These are phyloP conservation scores for Ostrea denselamellosa DNA, from an alignment of 1,140 invertebrate species.

Conservation along the genomic window DNA sequence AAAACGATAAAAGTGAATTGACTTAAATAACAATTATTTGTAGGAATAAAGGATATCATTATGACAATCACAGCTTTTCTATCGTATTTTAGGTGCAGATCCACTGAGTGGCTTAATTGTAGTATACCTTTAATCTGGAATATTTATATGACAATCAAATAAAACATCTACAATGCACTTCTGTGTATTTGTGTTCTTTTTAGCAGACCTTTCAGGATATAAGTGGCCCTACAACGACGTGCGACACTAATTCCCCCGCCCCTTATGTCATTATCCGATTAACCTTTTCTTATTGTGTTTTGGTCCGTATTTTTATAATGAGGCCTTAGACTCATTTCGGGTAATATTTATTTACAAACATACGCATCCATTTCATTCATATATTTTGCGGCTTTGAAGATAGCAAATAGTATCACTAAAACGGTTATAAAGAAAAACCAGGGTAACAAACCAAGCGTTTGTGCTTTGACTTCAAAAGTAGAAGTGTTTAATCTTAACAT, in stretches of 20 bases:
- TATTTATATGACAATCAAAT: not conserved
- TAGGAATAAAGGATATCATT: no score
- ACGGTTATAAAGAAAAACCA: no score
- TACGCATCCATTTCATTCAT: not conserved
- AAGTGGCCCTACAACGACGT: slow-evolving; percentile 4
- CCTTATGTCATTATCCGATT: slow-evolving; percentile 32
- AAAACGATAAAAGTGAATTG: no score
- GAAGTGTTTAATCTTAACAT: no score
- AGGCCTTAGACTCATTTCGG: slow-evolving; percentile 9
- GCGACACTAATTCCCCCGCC: slow-evolving; percentile 7
- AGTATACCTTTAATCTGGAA: not conserved
- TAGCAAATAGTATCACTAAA: not conserved
- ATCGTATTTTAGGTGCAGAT: no score
- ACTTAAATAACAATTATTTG: no score
- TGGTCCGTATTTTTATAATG: slow-evolving; percentile 5
- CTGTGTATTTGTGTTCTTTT: not conserved
- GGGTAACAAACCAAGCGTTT: no score
- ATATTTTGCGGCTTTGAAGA: not conserved
- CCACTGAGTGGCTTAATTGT: no score
- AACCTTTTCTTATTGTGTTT: not conserved
- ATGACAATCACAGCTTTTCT: no score
- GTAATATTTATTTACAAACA: slow-evolving; percentile 9
- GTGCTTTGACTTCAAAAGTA: no score
- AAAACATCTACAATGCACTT: not conserved
- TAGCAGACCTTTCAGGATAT: not conserved